A percentile compares a stretch with the other conserved stretches of the same genome.
Conservation (phyloP, 2,888 invertebrate species). For the Nasonovia ribisnigri region DNA sequence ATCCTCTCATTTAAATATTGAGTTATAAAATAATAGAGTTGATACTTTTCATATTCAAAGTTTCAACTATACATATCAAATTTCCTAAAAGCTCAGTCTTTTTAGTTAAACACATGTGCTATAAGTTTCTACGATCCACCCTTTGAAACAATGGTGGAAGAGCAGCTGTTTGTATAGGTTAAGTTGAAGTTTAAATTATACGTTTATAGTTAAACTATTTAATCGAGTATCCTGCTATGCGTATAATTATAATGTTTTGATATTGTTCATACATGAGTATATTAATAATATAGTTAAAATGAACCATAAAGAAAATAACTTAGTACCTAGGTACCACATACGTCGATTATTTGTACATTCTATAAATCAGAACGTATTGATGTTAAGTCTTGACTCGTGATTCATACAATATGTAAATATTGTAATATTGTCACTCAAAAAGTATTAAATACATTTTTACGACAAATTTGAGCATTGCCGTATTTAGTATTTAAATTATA, state of each 20-base stretch:
- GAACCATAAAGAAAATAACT: neutral
- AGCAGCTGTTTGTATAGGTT: neutral
- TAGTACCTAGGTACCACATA: neutral
- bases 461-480: neutral
- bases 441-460: neutral
- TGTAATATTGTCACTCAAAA: neutral
- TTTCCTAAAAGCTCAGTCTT: neutral
- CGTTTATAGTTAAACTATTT: neutral
- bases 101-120: neutral
- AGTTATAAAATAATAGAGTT: neutral
- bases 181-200: neutral
- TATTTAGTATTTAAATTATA: neutral
- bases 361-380: neutral
- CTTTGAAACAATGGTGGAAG: too few relatives aligned
- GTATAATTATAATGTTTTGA: neutral
- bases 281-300: neutral
- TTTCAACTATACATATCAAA: neutral
- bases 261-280: neutral
- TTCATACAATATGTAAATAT: neutral
- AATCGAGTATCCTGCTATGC: neutral
- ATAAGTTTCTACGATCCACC: neutral
- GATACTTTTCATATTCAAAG: neutral
- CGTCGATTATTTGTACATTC: neutral
- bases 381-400: neutral
- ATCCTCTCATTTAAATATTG: neutral